Conservation (phyloP, 2,888 invertebrate genomes). For the Neoascia interrupta region DNA sequence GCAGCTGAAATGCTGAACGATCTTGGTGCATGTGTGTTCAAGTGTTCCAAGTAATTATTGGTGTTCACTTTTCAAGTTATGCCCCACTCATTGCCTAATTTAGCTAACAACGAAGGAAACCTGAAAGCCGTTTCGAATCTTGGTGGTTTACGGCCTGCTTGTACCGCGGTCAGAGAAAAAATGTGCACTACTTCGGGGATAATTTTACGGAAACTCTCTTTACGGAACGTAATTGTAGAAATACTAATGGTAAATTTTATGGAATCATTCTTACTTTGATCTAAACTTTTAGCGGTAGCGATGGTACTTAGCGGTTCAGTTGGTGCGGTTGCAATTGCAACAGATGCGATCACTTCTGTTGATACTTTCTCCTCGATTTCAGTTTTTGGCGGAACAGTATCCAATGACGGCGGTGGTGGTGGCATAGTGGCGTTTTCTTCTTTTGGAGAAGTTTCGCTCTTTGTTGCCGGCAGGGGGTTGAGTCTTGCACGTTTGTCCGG, state of each 20-base stretch:
- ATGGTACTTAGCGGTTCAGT: conserved; percentile 49
- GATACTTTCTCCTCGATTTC: conserved; percentile 37
- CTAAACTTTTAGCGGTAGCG: conserved; percentile 75
- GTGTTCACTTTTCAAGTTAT: conserved; percentile 38
- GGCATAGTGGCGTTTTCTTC: conserved; percentile 39
- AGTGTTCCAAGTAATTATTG: conserved; percentile 47
- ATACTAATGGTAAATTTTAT: conserved; percentile 70
- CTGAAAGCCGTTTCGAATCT: conserved; percentile 26
- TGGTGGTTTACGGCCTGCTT: conserved; percentile 13
- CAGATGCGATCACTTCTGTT: conserved; percentile 25
- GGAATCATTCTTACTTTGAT: conserved; percentile 78
- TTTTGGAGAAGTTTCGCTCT: conserved; percentile 1
- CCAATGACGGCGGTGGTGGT: conserved; percentile 55
- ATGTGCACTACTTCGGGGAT: conserved; percentile 69
- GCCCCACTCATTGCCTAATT: conserved; percentile 46
- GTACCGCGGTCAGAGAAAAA: conserved; percentile 47
- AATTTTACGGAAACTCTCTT: conserved; percentile 62
- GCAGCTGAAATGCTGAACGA: no score
- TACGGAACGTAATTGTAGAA: conserved; percentile 66
- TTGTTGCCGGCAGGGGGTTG: conserved; percentile 1
- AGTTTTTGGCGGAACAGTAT: conserved; percentile 7
- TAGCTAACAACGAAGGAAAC: conserved; percentile 35
- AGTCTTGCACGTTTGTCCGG: conserved; percentile 58
- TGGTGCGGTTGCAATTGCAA: conserved; percentile 48
- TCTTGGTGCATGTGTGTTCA: conserved; percentile 38